phyloP scores from a whole-genome alignment of 2,113 vertebrate species.

The Chloropsis cyanopogon region DNA sequence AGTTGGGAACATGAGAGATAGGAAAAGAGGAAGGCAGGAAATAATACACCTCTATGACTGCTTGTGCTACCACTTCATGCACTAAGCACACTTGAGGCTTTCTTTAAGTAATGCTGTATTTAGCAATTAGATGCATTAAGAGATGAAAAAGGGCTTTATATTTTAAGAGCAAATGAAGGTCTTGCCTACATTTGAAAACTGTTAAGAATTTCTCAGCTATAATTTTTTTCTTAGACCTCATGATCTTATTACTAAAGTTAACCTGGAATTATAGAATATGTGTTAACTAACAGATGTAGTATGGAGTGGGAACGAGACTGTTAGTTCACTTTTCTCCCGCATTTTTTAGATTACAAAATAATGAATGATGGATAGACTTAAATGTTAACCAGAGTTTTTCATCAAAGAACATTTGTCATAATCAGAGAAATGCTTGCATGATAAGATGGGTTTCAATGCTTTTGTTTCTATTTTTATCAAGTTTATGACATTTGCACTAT shows the following conservation, averaged over 20 bases:
- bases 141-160: neutral
- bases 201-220: neutral
- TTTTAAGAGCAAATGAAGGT: neutral
- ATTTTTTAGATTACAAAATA: neutral
- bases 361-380: neutral
- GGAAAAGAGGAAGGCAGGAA: neutral
- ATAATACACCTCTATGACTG: rapidly evolving
- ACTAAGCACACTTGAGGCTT: neutral
- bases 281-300: neutral
- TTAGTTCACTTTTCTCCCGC: neutral
- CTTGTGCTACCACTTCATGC: neutral
- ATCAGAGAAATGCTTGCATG: neutral
- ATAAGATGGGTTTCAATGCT: neutral
- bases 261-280: neutral
- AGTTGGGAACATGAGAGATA: neutral
- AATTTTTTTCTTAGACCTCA: neutral
- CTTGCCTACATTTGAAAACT: neutral
- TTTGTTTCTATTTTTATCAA: neutral
- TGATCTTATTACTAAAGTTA: neutral
- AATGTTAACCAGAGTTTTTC: neutral
- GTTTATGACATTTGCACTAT: neutral
- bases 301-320: neutral
- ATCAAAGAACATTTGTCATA: neutral
- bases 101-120: neutral
- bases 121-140: neutral